Percentiles rank a stretch among this genome's conserved stretches.
Conservation (phyloP, 2,797 vertebrate species). For the Myiotriccus ornatus region DNA sequence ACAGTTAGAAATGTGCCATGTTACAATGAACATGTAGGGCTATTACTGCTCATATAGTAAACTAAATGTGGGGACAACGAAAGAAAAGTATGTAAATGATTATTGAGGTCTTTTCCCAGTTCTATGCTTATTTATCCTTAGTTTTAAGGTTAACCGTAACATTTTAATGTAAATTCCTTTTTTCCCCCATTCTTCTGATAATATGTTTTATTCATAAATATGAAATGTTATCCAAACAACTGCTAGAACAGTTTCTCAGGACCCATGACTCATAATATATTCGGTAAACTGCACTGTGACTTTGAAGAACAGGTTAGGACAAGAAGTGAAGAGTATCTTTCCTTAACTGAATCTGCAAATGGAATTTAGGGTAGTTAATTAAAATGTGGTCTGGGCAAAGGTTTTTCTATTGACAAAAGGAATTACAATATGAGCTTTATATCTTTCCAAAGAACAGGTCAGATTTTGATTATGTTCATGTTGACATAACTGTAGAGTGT, state of each 20-base stretch:
- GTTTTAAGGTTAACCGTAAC: neutral
- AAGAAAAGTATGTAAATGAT: neutral
- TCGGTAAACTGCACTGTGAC: neutral
- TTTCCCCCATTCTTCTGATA: neutral
- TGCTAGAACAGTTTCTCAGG: neutral
- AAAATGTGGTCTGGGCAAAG: neutral
- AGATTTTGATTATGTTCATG: neutral
- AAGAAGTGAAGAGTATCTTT: neutral
- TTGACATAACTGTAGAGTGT: neutral
- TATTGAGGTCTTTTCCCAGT: neutral
- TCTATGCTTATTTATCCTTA: neutral
- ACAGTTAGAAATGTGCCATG: neutral
- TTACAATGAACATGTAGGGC: neutral
- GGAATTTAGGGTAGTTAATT: neutral
- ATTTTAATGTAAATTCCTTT: neutral
- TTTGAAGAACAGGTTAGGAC: neutral
- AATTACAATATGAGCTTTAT: neutral
- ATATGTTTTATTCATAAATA: neutral
- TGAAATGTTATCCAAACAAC: neutral
- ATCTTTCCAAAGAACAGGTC: constrained; percentile 22
- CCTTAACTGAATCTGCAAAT: constrained; percentile 16
- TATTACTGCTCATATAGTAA: neutral
- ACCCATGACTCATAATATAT: neutral
- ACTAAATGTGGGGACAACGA: neutral
- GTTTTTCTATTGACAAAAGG: constrained; percentile 27